Percentiles rank a stretch among this genome's conserved stretches.
Evolutionary conservation across 1,140 invertebrate species (phyloP).

Genomic region (Psix sp.): DNA sequence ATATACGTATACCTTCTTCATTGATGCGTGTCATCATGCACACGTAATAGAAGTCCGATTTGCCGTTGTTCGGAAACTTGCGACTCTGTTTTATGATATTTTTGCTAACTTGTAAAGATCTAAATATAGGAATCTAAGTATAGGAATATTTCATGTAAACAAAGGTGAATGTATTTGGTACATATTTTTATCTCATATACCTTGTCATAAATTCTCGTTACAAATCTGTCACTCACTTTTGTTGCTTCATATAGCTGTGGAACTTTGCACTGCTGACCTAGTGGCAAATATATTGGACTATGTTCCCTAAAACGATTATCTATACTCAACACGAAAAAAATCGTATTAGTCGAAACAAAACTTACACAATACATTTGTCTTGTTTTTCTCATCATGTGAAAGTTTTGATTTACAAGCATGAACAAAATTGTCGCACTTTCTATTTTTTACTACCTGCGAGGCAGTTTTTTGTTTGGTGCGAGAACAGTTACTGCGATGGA

Average conservation of each 20-base stretch:
- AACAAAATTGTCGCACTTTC: slow-evolving; percentile 28
- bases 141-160: too few species aligned
- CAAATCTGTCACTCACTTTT: too few species aligned
- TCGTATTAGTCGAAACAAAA: background rate
- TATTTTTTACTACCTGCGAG: slow-evolving; percentile 24
- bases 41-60: slow-evolving; percentile 45
- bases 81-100: too few species aligned
- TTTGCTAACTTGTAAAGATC: too few species aligned
- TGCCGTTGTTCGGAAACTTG: slow-evolving; percentile 6
- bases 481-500: slow-evolving; percentile 28
- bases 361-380: background rate
- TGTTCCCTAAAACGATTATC: background rate
- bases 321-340: slow-evolving; percentile 4
- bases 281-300: slow-evolving; percentile 9
- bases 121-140: too few species aligned
- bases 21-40: slow-evolving; percentile 33
- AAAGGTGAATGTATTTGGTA: too few species aligned
- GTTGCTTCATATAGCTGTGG: background rate
- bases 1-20: slow-evolving; percentile 21
- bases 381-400: slow-evolving; percentile 12
- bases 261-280: slow-evolving; percentile 10
- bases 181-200: too few species aligned
- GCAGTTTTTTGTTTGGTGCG: slow-evolving; percentile 12
- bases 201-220: too few species aligned
- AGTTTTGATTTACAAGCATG: slow-evolving; percentile 23